Conservation (phyloP, 2,888 invertebrate species). For the Opisthograptis luteolata region DNA sequence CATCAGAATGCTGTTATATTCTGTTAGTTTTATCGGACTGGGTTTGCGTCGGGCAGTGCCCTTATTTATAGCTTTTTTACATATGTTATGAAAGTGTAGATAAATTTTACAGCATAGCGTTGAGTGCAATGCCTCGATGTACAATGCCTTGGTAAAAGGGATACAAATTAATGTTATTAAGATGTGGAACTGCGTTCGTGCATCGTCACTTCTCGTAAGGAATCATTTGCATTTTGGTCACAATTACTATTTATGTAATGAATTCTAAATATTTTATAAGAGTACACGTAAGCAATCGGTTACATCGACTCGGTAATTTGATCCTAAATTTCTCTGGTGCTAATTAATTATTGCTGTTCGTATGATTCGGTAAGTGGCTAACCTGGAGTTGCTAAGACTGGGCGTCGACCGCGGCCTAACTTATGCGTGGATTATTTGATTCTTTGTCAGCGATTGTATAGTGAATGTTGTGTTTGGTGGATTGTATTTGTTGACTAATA, state of each 20-base stretch:
- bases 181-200: slow-evolving; percentile 10
- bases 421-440: slow-evolving; percentile 6
- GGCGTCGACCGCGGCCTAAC: slow-evolving; percentile 27
- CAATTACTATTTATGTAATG: slow-evolving; percentile 23
- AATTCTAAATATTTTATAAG: slow-evolving; percentile 37
- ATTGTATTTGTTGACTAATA: slow-evolving; percentile 8
- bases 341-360: slow-evolving; percentile 56
- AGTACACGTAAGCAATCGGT: slow-evolving; percentile 48
- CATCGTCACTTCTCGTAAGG: slow-evolving; percentile 33
- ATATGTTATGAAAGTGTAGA: slow-evolving; percentile 13
- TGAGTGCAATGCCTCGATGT: slow-evolving; percentile 13
- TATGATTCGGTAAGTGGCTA: slow-evolving; percentile 40
- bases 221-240: slow-evolving; percentile 45
- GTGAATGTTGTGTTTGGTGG: slow-evolving; percentile 17
- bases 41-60: slow-evolving; percentile 49
- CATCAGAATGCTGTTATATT: slow-evolving; percentile 23
- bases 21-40: slow-evolving; percentile 38
- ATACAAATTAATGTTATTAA: slow-evolving; percentile 31
- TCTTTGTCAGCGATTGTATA: slow-evolving; percentile 11
- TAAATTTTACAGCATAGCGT: slow-evolving; percentile 10
- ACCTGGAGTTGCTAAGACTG: slow-evolving; percentile 4
- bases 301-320: slow-evolving; percentile 57
- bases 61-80: slow-evolving; percentile 43
- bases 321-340: slow-evolving; percentile 72
- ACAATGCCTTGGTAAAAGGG: slow-evolving; percentile 16